Evolutionary conservation across 2,113 vertebrate species (phyloP).

Genomic region (Antidorcas marsupialis): DNA sequence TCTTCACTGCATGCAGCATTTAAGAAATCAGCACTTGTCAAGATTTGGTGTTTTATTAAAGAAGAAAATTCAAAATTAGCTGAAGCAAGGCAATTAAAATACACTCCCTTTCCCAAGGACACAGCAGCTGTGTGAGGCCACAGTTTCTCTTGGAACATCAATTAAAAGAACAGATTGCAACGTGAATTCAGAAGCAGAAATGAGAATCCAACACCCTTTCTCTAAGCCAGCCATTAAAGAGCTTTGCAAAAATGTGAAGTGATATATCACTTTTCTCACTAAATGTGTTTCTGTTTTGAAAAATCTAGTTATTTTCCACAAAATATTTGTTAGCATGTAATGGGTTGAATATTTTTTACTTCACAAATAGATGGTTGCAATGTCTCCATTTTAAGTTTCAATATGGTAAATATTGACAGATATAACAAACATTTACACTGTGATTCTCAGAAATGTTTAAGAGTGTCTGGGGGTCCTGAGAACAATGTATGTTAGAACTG

Average conservation of each 20-base stretch:
- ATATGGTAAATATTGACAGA: background rate
- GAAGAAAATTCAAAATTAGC: background rate
- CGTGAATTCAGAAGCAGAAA: background rate
- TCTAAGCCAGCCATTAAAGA: background rate
- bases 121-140: background rate
- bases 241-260: background rate
- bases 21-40: background rate
- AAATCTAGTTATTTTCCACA: background rate
- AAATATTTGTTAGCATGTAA: background rate
- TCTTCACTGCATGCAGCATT: background rate
- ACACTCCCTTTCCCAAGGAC: background rate
- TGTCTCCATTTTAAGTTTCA: background rate
- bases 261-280: background rate
- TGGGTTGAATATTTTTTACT: background rate
- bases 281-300: background rate
- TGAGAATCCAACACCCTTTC: background rate
- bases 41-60: background rate
- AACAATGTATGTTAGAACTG: background rate
- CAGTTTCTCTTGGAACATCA: background rate
- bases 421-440: background rate
- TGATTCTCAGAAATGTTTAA: background rate
- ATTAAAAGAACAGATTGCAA: background rate
- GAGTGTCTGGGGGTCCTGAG: too few species aligned
- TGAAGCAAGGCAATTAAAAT: background rate
- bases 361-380: background rate